phyloP scores from a whole-genome alignment of 2,113 vertebrate genomes.

The Carassius carassius region DNA sequence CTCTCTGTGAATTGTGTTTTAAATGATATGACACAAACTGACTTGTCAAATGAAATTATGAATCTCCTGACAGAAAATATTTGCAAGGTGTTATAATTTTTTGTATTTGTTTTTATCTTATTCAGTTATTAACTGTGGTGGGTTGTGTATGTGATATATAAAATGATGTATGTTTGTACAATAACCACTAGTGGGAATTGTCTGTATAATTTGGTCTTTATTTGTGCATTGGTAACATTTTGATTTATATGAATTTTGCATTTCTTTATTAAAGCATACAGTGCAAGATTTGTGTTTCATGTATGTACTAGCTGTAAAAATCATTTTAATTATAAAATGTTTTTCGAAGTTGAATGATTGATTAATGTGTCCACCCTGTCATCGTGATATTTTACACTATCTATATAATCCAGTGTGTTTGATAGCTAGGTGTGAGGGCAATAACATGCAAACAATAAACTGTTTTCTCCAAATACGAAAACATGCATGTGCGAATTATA shows the following conservation, averaged over 20 bases:
- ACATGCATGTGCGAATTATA: too few species aligned
- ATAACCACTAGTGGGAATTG: conserved; percentile 12
- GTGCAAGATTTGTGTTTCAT: background rate
- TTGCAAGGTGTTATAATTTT: background rate
- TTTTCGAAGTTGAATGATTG: too few species aligned
- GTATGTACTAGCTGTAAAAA: background rate
- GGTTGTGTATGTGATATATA: background rate
- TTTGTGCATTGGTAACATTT: conserved; percentile 22
- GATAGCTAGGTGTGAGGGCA: too few species aligned
- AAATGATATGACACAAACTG: too few species aligned
- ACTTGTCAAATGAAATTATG: background rate
- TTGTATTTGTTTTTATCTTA: background rate
- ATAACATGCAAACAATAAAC: too few species aligned
- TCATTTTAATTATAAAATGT: too few species aligned
- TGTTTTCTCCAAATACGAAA: too few species aligned
- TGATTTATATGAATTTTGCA: conserved; percentile 10
- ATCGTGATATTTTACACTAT: too few species aligned
- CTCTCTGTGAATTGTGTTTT: background rate
- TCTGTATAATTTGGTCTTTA: conserved; percentile 38
- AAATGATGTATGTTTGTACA: conserved; percentile 8
- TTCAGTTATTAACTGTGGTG: background rate
- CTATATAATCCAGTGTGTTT: too few species aligned
- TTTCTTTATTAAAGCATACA: conserved; percentile 15
- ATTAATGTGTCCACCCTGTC: too few species aligned
- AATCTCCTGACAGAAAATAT: background rate